Base-by-base conservation (phyloP, 1,140 invertebrate species). In the Carcinoscorpius rotundicauda region DNA sequence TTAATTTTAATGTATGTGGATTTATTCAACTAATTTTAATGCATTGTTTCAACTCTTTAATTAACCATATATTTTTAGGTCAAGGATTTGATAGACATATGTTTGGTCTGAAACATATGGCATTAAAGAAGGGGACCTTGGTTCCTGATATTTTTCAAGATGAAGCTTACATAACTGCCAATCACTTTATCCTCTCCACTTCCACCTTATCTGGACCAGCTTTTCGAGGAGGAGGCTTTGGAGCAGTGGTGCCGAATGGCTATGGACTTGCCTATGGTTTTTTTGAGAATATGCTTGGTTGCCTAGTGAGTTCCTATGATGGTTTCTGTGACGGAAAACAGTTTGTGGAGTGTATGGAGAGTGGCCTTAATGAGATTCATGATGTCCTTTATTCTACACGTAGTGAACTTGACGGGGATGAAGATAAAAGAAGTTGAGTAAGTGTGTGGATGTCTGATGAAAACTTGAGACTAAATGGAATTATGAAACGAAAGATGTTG, bases 61-160 rank as follows among this genome's bases (percentile, higher is more conserved):
- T 29, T 29, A 58, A 52, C 56, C 11, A 52, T 65, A 52, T 65
- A 59, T 9, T 51, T 72, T 49, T 70, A 87, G 86, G 87, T 0
- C 88, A 98, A 78, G 96, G 96, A 4, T 98, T 97, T 77, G 96
- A 98, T 79, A 80, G 97, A 50, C 96, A 99, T 80, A 77, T 99
- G 62, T 97, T 96, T 77, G 91, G 85, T 0, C 75, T 98, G 55
- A 85, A 83, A 72, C 81, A 84, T 64, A 69, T 82, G 29, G 87
- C 86, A 0, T 81, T 89, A 73, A 62, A 73, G 51, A 79, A 85
- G 64, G 72, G 79, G 29, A 53, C 69, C 49, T 73, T 78, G 0
- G 69, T 82, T 49, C 87, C 87, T 4, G 80, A 80, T 5, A 75
- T 98, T 60, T 98, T 86, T 75, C 78, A 82, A 63, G 91, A 95